Conservation (phyloP, 1,140 invertebrate species). For the Lutraria rhynchaena region DNA sequence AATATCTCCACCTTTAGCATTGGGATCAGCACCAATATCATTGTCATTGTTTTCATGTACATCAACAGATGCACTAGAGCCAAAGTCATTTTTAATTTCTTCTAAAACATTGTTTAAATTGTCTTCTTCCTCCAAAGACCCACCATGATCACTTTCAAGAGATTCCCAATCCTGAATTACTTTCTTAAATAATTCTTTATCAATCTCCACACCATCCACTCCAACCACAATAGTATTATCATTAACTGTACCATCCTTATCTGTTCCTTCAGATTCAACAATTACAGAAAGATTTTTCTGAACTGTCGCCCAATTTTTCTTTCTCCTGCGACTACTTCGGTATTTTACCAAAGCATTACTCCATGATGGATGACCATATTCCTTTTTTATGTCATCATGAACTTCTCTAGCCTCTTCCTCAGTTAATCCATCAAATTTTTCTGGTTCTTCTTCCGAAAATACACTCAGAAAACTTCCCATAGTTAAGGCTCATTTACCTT, state of each 20-base stretch:
- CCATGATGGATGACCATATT: constrained; percentile 50
- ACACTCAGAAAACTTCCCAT: constrained; percentile 41
- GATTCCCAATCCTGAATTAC: constrained; percentile 57
- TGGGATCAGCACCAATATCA: background rate
- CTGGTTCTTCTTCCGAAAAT: constrained; percentile 30
- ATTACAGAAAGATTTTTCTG: background rate
- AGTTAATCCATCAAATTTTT: constrained; percentile 38
- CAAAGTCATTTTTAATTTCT: background rate
- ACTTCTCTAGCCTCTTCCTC: constrained; percentile 39
- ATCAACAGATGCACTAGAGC: background rate
- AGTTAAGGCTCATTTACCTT: background rate
- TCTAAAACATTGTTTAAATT: constrained; percentile 46
- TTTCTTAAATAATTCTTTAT: constrained; percentile 39
- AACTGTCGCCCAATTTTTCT: background rate
- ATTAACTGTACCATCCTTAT: background rate
- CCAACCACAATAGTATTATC: constrained; percentile 29
- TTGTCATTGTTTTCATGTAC: background rate
- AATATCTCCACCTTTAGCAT: background rate
- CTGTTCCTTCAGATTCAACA: background rate
- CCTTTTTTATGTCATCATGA: constrained; percentile 44
- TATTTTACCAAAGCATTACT: constrained; percentile 7
- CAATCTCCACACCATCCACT: constrained; percentile 43
- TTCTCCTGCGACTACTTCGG: background rate
- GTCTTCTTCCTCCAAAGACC: constrained; percentile 33
- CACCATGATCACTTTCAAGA: constrained; percentile 46